phyloP scores from a whole-genome alignment of 1,140 invertebrate species.

The Drosophila jambulina region DNA sequence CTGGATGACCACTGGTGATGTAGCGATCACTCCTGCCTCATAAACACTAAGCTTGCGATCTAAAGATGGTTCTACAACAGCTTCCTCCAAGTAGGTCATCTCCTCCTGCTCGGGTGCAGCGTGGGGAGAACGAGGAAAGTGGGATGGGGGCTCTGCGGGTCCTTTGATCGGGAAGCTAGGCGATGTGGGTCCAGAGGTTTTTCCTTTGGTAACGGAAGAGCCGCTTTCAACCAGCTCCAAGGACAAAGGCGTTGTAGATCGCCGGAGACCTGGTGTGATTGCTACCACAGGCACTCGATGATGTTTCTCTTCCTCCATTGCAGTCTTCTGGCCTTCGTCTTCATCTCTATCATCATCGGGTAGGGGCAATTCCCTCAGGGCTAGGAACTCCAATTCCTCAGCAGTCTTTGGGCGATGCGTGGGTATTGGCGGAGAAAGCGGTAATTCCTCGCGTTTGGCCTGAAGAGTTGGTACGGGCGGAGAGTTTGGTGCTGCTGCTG shows the following conservation, averaged over 20 bases:
- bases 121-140: constrained; percentile 71
- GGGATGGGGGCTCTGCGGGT: constrained; percentile 24
- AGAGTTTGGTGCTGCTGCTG: constrained; percentile 8
- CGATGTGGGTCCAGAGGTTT: constrained; percentile 41
- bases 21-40: constrained; percentile 47
- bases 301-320: not conserved
- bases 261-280: not conserved
- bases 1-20: constrained; percentile 39
- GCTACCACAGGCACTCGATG: not conserved
- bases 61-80: constrained; percentile 28
- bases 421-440: constrained; percentile 62
- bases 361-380: constrained; percentile 17
- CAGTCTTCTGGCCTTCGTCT: no score
- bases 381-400: constrained; percentile 38
- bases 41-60: constrained; percentile 27
- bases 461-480: constrained; percentile 2
- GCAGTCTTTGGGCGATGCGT: constrained; percentile 58
- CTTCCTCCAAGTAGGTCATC: constrained; percentile 60
- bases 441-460: not conserved
- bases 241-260: constrained; percentile 7
- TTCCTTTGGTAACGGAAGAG: not conserved
- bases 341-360: not conserved
- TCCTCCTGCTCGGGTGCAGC: constrained; percentile 46
- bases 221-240: constrained; percentile 24
- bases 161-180: constrained; percentile 69